Evolutionary conservation across 2,888 invertebrate species (phyloP).

Genomic region (Cephus rjabovi): DNA sequence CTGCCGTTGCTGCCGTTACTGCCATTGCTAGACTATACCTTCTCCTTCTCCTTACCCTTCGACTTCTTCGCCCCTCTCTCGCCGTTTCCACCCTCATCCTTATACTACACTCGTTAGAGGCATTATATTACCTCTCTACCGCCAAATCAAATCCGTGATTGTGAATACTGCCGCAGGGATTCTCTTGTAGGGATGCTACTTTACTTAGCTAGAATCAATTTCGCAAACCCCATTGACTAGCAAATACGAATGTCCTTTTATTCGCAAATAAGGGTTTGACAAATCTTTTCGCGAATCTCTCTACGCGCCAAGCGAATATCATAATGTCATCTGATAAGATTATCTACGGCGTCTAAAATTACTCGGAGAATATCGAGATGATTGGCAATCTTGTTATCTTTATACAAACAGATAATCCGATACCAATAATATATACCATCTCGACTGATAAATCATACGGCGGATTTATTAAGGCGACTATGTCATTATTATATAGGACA

Average conservation of each 20-base stretch:
- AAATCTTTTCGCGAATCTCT: background rate
- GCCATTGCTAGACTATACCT: conserved; percentile 17
- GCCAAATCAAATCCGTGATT: conserved; percentile 57
- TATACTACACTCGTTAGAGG: conserved; percentile 56
- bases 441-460: background rate
- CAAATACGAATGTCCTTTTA: background rate
- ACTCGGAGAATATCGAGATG: conserved; percentile 37
- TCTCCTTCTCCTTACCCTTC: conserved; percentile 28
- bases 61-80: conserved; percentile 28
- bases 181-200: background rate
- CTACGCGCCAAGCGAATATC: background rate
- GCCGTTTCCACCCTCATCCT: conserved; percentile 44
- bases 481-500: background rate
- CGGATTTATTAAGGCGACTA: background rate
- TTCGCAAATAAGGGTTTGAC: background rate
- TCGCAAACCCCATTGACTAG: background rate
- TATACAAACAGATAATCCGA: conserved; percentile 27
- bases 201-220: background rate
- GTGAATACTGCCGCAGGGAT: conserved; percentile 38
- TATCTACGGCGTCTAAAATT: background rate
- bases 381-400: conserved; percentile 55
- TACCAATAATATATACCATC: background rate
- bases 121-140: conserved; percentile 53
- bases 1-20: background rate
- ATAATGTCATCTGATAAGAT: background rate